Percentiles rank a stretch among this genome's conserved stretches.
Evolutionary conservation across 2,888 invertebrate species (phyloP).

Genomic region (Harmothoe impar): DNA sequence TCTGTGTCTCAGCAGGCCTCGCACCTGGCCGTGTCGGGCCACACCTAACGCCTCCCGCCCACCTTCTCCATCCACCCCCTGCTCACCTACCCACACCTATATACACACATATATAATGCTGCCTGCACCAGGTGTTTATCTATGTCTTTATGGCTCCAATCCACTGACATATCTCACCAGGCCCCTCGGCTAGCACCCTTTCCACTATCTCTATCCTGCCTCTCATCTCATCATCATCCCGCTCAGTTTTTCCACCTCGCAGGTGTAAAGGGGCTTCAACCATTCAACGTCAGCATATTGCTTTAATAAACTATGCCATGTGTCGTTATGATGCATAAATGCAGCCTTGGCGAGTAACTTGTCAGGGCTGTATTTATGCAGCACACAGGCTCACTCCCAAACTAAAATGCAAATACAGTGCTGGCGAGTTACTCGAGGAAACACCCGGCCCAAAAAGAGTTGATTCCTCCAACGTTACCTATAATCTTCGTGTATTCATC

Average conservation of each 20-base stretch:
- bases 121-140: conserved; percentile 40
- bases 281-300: too few species aligned
- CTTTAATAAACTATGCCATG: too few species aligned
- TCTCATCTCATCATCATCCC: not conserved
- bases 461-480: not conserved
- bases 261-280: too few species aligned
- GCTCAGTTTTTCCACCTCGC: not conserved
- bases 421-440: too few species aligned
- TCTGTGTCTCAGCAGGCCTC: not conserved
- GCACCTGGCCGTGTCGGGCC: not conserved
- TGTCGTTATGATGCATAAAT: too few species aligned
- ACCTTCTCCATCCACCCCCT: not conserved
- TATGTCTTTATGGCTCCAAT: not conserved
- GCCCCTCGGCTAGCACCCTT: not conserved
- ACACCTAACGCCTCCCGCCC: not conserved
- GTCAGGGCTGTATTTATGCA: too few species aligned
- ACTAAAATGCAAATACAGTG: too few species aligned
- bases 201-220: not conserved
- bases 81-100: not conserved
- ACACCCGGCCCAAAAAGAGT: too few species aligned
- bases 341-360: too few species aligned
- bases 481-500: not conserved
- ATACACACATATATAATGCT: not conserved
- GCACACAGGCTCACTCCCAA: too few species aligned
- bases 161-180: not conserved